Conservation (phyloP, 2,113 vertebrate species). For the Bagarius yarrelli region DNA sequence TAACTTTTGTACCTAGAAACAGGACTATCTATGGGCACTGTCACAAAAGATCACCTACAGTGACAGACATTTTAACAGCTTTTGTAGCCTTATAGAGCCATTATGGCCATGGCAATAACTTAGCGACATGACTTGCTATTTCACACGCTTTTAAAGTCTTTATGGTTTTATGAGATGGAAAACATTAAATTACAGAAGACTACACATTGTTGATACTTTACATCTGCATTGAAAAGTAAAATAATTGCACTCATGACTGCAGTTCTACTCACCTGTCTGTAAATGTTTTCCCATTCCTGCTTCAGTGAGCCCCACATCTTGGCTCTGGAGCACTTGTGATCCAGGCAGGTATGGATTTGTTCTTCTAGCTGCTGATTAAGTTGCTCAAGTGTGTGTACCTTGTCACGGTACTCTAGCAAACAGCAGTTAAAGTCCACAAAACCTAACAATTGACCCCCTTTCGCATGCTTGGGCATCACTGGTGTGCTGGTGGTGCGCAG, state of each 20-base stretch:
- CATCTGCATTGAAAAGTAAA: background rate
- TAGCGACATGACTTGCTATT: background rate
- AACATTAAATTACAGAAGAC: background rate
- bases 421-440: slow-evolving; percentile 77
- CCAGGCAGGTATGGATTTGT: slow-evolving; percentile 81
- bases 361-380: slow-evolving; percentile 88
- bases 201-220: background rate
- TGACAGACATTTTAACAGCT: background rate
- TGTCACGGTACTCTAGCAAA: slow-evolving; percentile 88
- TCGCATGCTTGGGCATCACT: slow-evolving; percentile 66
- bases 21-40: background rate
- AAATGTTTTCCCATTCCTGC: slow-evolving; percentile 81
- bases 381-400: slow-evolving; percentile 83
- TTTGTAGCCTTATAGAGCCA: background rate
- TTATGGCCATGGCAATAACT: background rate
- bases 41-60: background rate
- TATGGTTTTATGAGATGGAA: background rate
- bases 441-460: slow-evolving; percentile 59
- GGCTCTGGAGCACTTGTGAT: slow-evolving; percentile 77
- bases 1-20: background rate
- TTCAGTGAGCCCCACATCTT: slow-evolving; percentile 76
- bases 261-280: slow-evolving; percentile 77
- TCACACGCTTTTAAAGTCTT: background rate
- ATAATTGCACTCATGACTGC: background rate
- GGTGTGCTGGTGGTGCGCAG: slow-evolving; percentile 77